Conservation (phyloP, 1,140 invertebrate species). For the Dendrolimus kikuchii region DNA sequence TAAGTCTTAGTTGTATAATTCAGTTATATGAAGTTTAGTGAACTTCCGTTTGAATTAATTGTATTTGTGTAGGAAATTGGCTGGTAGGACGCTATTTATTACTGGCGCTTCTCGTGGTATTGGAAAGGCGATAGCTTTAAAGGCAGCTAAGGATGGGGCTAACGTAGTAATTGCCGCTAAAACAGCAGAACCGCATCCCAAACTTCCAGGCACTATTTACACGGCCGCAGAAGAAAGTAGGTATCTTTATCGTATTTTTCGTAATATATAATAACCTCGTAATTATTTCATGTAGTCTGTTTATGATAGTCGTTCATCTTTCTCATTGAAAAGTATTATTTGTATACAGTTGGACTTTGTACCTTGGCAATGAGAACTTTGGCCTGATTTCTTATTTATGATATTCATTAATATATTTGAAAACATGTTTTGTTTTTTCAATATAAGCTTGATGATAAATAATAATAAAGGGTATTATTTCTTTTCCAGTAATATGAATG, state of each 20-base stretch:
- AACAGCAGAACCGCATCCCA: slow-evolving; percentile 96
- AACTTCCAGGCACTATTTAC: slow-evolving; percentile 98
- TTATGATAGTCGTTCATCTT: not conserved
- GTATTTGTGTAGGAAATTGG: slow-evolving; percentile 81
- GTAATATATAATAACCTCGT: not conserved
- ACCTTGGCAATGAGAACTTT: slow-evolving; percentile 4
- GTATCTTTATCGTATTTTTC: slow-evolving; percentile 18
- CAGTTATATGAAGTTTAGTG: not conserved
- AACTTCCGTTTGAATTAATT: not conserved
- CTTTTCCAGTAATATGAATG: too few relatives aligned
- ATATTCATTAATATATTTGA: too few relatives aligned
- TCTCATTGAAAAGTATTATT: not conserved
- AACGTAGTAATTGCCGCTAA: slow-evolving; percentile 97
- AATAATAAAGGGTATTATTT: too few relatives aligned
- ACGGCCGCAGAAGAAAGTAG: slow-evolving; percentile 96
- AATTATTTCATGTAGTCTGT: not conserved
- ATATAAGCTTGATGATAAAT: too few relatives aligned
- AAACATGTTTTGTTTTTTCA: too few relatives aligned
- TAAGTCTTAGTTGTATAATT: slow-evolving; percentile 23
- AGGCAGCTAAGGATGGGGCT: slow-evolving; percentile 94
- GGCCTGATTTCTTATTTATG: slow-evolving; percentile 1
- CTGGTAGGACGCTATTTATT: slow-evolving; percentile 94
- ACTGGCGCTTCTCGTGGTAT: slow-evolving; percentile 98
- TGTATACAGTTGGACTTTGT: slow-evolving; percentile 7
- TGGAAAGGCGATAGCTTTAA: slow-evolving; percentile 96